Percentiles rank a stretch among this genome's conserved stretches.
These are phyloP conservation scores for Forbesichthys agassizii DNA, from an alignment of 2,113 vertebrate species.

Conservation along the genomic window DNA sequence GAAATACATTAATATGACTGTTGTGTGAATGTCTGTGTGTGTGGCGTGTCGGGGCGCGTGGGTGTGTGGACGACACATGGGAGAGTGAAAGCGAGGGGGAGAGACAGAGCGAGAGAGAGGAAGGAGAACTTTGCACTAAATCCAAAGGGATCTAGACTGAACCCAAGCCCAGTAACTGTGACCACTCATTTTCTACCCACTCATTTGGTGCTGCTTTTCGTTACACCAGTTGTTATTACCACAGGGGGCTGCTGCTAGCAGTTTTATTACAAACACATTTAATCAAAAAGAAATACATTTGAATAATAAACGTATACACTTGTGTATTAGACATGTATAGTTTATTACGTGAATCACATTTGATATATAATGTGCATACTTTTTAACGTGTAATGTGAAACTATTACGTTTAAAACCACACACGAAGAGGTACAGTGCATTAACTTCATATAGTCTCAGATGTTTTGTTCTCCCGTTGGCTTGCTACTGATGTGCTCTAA, in stretches of 20 bases:
- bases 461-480: slow-evolving; percentile 53
- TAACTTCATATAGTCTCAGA: slow-evolving; percentile 41
- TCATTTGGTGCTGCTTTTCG: slow-evolving; percentile 44
- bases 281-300: too few species aligned
- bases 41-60: slow-evolving; percentile 35
- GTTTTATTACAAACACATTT: too few species aligned
- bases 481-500: slow-evolving; percentile 48
- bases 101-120: slow-evolving; percentile 21
- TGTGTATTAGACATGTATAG: too few species aligned
- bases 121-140: slow-evolving; percentile 62
- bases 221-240: slow-evolving; percentile 9
- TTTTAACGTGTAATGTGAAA: too few species aligned
- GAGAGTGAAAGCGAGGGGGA: slow-evolving; percentile 52
- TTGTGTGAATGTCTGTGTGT: slow-evolving; percentile 41
- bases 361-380: too few species aligned
- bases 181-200: slow-evolving; percentile 39
- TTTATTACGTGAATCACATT: too few species aligned
- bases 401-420: not conserved
- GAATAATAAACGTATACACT: too few species aligned
- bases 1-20: slow-evolving; percentile 42
- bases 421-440: slow-evolving; percentile 4
- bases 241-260: too few species aligned
- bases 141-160: slow-evolving; percentile 55
- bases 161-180: slow-evolving; percentile 40
- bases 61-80: slow-evolving; percentile 25